Evolutionary conservation across 2,113 vertebrate genomes (phyloP), one percentile per base, ranked within the genome.

Genomic region (Steatornis caripensis): DNA sequence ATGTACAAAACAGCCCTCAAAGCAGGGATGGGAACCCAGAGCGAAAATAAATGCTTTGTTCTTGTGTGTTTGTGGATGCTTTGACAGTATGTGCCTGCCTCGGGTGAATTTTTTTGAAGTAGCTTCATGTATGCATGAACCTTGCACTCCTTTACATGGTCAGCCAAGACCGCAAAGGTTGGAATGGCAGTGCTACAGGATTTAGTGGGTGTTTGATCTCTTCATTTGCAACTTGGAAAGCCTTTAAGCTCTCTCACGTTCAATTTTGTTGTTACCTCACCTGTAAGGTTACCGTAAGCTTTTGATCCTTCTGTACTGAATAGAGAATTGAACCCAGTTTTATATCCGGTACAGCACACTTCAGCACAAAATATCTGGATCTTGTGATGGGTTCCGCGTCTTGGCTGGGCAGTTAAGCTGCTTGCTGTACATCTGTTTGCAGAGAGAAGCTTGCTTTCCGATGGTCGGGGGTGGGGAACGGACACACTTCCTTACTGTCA

Each of bases 21-120:
- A 96, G 86, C 60, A 53, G 68, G 79, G 54, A 5, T 86, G 76
- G 78, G 66, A 92, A 86, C 75, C 66, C 46, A 41, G 75, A 21
- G 41, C 0, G 2, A 88, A 60, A 26, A 76, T 12, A 72, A 80
- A 17, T 0, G 20, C 91, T 92, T 95, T 95, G 91, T 92, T 93
- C 83, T 90, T 2, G 0, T 41, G 75, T 89, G 55, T 62, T 77
- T 93, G 80, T 90, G 91, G 94, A 34, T 92, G 60, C 46, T 86
- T 54, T 1, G 3, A 39, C 45, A 53, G 24, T 5, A 1, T 51
- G n/a, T 54, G 71, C 80, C 87, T 81, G 89, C 94, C 76, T 37
- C 68, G 66, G 89, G 89, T 80, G 90, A 74, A 74, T 92, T 93
- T 48, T 84, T 91, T 58, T 77, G 76, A 89, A 87, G 86, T 39